phyloP scores from a whole-genome alignment of 2,113 vertebrate genomes.

The Macrotis lagotis region DNA sequence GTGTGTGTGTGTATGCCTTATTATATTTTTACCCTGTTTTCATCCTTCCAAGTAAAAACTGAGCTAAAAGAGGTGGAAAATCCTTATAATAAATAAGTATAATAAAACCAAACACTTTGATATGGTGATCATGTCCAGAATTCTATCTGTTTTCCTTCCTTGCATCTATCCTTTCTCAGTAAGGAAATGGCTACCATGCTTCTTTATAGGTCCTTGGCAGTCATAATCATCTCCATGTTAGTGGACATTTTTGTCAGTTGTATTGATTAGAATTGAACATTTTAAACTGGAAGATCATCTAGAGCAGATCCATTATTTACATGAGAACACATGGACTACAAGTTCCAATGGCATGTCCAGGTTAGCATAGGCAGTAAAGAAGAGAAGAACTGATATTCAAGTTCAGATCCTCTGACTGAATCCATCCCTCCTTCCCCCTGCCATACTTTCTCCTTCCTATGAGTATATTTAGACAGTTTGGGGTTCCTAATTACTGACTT shows the following conservation, averaged over 20 bases:
- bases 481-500: not conserved
- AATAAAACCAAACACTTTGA: not conserved
- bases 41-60: not conserved
- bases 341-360: not conserved
- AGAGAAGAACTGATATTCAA: not conserved
- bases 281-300: not conserved
- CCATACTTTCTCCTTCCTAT: not conserved
- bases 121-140: not conserved
- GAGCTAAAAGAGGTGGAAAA: not conserved
- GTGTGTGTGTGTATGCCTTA: not conserved
- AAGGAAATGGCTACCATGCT: not conserved
- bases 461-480: not conserved
- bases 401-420: not conserved
- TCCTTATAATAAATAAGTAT: not conserved
- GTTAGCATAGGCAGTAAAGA: not conserved
- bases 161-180: not conserved
- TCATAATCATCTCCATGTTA: not conserved
- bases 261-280: not conserved
- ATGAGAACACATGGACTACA: not conserved
- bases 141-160: not conserved
- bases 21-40: not conserved
- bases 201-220: not conserved
- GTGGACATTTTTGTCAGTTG: not conserved
- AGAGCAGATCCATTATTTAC: not conserved
- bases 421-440: not conserved